A percentile compares a stretch with the other conserved stretches of the same genome.
Evolutionary conservation across 2,797 vertebrate species (phyloP).

Genomic region (Pangasius krempfi): DNA sequence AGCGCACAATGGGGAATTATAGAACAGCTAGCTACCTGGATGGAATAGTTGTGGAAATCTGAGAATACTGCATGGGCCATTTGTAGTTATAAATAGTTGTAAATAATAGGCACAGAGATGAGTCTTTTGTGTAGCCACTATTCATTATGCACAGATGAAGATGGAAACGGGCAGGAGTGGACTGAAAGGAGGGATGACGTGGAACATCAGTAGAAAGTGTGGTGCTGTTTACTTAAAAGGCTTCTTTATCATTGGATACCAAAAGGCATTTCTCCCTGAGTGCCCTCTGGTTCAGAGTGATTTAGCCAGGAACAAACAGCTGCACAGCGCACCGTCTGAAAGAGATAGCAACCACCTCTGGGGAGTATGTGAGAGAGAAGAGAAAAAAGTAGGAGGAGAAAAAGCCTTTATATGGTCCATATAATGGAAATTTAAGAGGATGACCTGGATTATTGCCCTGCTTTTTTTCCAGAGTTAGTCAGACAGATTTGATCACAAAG

Average conservation of each 20-base stretch:
- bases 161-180: slow-evolving; percentile 44
- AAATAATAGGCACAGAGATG: background rate
- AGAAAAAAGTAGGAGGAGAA: slow-evolving; percentile 17
- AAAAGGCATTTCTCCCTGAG: slow-evolving; percentile 49
- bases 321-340: slow-evolving; percentile 42
- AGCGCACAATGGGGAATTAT: background rate
- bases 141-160: slow-evolving; percentile 59
- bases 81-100: background rate
- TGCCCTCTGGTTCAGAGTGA: slow-evolving; percentile 53
- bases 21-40: background rate
- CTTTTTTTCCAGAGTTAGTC: slow-evolving; percentile 31
- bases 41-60: background rate
- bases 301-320: slow-evolving; percentile 54
- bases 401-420: slow-evolving; percentile 38
- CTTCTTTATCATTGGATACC: slow-evolving; percentile 51
- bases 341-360: slow-evolving; percentile 22
- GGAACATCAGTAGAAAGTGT: slow-evolving; percentile 23
- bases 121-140: slow-evolving; percentile 30
- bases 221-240: slow-evolving; percentile 34
- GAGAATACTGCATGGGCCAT: background rate
- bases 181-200: slow-evolving; percentile 35
- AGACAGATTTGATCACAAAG: slow-evolving; percentile 17
- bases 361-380: slow-evolving; percentile 1
- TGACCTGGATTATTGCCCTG: slow-evolving; percentile 51
- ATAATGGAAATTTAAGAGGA: slow-evolving; percentile 50